Base-by-base conservation (phyloP, 2,113 vertebrate genomes). In the Illadopsis cleaveri region DNA sequence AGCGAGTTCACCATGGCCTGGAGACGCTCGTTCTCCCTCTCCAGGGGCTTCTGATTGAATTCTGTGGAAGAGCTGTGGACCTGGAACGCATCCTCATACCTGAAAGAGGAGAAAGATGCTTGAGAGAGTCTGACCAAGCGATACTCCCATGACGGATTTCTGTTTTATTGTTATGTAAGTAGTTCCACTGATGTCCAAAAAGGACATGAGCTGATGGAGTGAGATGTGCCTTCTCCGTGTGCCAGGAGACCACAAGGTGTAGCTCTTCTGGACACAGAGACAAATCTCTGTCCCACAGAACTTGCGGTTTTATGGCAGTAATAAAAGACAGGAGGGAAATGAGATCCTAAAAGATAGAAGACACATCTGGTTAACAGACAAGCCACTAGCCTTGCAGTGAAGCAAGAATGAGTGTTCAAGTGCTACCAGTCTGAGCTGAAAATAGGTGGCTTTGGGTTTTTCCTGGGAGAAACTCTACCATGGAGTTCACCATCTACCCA, bases 1-100 rank as follows among this genome's bases (percentile, higher is more conserved):
- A 99, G 97, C 4, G 98, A 98, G 1, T 98, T 97, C 45, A 99
- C 98, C 57, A 99, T 97, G 84, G 98, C 98, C 58, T 98, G 98
- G 96, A 99, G 97, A 6, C 98, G 98, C 82, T 99, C 98, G 0
- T 99, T 99, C 96, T 99, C 99, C 94, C 98, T 98, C 42, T 99
- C 99, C 81, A 98, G 89, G 0, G 99, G 98, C 78, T 94, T 98
- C 14, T 98, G 97, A 94, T 98, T 99, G 25, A 98, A 96, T 28
- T 99, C 99, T 80, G 99, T 96, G 38, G 98, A 99, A 62, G 98
- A 98, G 5, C 99, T 99, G 66, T 99, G 98, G 96, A 98, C 97
- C 94, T 98, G 98, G 96, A 99, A 98, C 0, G 98, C 97, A 0
- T 99, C 99, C 80, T 99, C 99, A 6, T 99, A 99, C 91, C 99